These are phyloP conservation scores for Ormyrus thymus DNA, from an alignment of 2,888 invertebrate genomes.

Conservation along the genomic window DNA sequence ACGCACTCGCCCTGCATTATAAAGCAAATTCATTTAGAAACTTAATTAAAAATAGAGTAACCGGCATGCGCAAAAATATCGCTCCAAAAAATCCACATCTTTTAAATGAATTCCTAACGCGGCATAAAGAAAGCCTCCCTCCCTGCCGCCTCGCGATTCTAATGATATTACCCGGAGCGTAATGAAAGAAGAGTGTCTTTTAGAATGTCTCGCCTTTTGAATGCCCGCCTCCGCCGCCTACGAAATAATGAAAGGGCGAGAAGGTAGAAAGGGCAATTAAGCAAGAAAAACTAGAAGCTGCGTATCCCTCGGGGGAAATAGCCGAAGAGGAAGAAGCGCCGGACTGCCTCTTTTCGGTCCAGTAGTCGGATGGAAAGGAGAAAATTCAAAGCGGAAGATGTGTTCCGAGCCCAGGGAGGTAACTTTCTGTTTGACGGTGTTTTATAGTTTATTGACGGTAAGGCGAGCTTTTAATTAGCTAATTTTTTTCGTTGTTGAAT, in stretches of 20 bases:
- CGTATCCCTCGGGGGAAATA: conserved; percentile 4
- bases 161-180: conserved; percentile 15
- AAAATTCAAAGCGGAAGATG: neutral
- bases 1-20: conserved; percentile 12
- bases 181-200: conserved; percentile 36
- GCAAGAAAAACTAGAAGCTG: conserved; percentile 27
- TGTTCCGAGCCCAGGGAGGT: too few relatives aligned
- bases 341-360: neutral
- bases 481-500: too few relatives aligned
- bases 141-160: conserved; percentile 5
- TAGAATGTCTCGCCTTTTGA: conserved; percentile 31
- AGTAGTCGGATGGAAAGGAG: neutral
- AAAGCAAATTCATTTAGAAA: neutral
- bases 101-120: neutral
- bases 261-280: conserved; percentile 51
- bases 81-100: neutral
- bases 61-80: neutral
- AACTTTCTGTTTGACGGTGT: too few relatives aligned
- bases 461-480: too few relatives aligned
- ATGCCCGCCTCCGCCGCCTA: conserved; percentile 11
- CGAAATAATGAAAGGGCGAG: conserved; percentile 49
- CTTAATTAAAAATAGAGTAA: neutral
- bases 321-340: conserved; percentile 8
- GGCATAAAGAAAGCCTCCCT: neutral
- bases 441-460: too few relatives aligned